Evolutionary conservation across 2,113 vertebrate species (phyloP), one percentile per base, ranked within the genome.

Genomic region (Clinocottus analis): DNA sequence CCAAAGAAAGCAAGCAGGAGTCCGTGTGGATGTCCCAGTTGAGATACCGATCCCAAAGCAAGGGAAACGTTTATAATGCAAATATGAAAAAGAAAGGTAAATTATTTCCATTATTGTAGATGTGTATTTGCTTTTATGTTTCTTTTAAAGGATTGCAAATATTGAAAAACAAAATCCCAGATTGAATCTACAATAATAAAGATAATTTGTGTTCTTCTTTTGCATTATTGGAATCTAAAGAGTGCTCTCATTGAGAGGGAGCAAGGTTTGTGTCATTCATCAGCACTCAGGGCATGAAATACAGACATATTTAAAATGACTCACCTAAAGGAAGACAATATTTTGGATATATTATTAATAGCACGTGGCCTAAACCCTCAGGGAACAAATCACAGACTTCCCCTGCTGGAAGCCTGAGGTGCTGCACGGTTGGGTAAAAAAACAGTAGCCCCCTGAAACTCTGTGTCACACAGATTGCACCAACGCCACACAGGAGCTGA

Each of bases 281-380:
- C n/a, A 29, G 25, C n/a, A 37, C 33, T 39, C 17, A 58, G 7
- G 5, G 7, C 49, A 66, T 43, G 31, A 35, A 56, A 60, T n/a
- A 14, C 23, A 37, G 16, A 58, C 45, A 31, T 31, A 31, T 43
- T 41, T 72, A 7, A 64, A 35, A 0, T 2, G 8, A 65, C 19
- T 39, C 25, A 59, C 67, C 65, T 69, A 5, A 66, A 60, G 41
- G n/a, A 51, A 51, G 31, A 66, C n/a, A 19, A 70, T 64, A 25
- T 12, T 10, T 21, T 27, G n/a, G n/a, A 37, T 64, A 35, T 39
- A 51, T 76, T 56, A 61, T 85, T 69, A 39, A 74, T 47, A 73
- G 3, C 41, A 31, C 41, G 43, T 49, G 72, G 68, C 9, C 45
- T 11, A 7, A 71, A 7, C 35, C 60, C 35, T 56, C 23, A 61